Percentiles rank a stretch among this genome's conserved stretches.
These are phyloP conservation scores for Cosmorhoe ocellata DNA, from an alignment of 2,888 invertebrate genomes.

Conservation along the genomic window DNA sequence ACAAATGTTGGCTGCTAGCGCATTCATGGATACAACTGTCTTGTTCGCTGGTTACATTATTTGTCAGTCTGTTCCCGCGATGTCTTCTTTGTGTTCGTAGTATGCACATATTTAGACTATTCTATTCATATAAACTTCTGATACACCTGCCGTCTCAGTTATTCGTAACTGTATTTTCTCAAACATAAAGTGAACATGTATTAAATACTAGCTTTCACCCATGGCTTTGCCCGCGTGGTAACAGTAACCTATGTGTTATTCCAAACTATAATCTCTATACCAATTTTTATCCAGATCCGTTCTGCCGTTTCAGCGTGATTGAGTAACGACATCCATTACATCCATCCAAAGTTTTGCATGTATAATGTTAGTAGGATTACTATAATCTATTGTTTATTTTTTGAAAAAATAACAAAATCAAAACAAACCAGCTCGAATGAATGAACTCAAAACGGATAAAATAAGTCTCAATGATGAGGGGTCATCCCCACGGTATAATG, in stretches of 20 bases:
- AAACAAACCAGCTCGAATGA: background rate
- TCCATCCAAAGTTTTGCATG: no score
- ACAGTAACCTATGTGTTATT: no score
- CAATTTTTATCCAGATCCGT: no score
- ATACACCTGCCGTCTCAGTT: slow-evolving; percentile 3
- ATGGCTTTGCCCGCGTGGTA: no score
- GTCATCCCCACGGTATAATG: slow-evolving; percentile 14
- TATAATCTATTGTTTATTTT: background rate
- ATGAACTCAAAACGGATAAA: background rate
- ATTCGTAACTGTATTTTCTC: slow-evolving; percentile 4
- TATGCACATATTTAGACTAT: slow-evolving; percentile 17
- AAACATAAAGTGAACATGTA: no score
- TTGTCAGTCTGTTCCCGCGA: slow-evolving; percentile 21
- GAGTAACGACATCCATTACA: no score
- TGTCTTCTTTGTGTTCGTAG: slow-evolving; percentile 21
- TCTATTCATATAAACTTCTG: slow-evolving; percentile 8
- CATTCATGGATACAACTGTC: slow-evolving; percentile 22
- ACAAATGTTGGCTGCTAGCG: slow-evolving; percentile 15
- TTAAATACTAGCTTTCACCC: no score
- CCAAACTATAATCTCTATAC: no score
- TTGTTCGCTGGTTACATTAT: slow-evolving; percentile 24
- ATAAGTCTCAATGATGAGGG: slow-evolving; percentile 10
- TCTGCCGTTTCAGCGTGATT: no score
- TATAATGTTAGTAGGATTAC: no score
- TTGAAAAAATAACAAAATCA: background rate